phyloP scores from a whole-genome alignment of 2,888 invertebrate genomes.

The Petrolisthes manimaculis region DNA sequence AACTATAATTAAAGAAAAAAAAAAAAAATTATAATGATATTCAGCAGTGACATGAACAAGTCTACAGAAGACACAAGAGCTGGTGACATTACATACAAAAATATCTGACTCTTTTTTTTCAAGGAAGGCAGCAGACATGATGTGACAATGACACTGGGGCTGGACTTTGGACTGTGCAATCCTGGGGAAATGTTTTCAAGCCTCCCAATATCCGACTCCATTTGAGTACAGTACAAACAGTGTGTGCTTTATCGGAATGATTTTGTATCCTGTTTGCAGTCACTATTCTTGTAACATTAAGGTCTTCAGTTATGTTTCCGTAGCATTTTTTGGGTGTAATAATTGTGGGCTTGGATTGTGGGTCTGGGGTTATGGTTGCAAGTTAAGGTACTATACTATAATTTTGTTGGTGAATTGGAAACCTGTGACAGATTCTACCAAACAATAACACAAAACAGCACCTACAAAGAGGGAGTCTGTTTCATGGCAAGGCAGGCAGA shows the following conservation, averaged over 20 bases:
- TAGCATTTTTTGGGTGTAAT: neutral
- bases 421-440: too few species aligned
- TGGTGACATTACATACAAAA: slow-evolving; percentile 54
- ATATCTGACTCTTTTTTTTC: slow-evolving; percentile 34
- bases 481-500: too few species aligned
- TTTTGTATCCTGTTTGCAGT: neutral
- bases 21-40: too few species aligned
- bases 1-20: neutral
- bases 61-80: slow-evolving; percentile 41
- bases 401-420: too few species aligned
- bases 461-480: too few species aligned
- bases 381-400: too few species aligned
- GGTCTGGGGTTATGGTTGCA: too few species aligned
- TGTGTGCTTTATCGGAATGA: neutral
- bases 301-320: neutral
- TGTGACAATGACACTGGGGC: neutral
- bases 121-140: slow-evolving; percentile 44
- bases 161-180: too few species aligned
- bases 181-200: neutral
- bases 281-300: slow-evolving; percentile 2
- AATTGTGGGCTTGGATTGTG: neutral
- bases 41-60: neutral
- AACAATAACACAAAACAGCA: too few species aligned
- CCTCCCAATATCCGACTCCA: neutral
- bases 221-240: neutral